Evolutionary conservation across 2,888 invertebrate genomes (phyloP), one percentile per base, ranked within the genome.

Genomic region (Ophion ventricosus): DNA sequence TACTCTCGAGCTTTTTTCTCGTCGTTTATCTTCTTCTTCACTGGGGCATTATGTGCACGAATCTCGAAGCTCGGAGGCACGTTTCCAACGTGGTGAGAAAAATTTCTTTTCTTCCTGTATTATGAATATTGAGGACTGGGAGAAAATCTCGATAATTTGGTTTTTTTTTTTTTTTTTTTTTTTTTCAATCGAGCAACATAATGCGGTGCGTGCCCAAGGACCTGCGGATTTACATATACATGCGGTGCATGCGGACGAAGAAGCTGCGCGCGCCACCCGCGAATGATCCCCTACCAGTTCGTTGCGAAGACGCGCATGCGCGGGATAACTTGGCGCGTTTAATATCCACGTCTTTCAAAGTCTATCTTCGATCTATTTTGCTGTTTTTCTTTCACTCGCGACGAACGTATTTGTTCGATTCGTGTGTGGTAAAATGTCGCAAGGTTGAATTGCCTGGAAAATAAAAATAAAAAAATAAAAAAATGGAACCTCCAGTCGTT

Each of bases 41-140:
- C 91, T 95, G 95, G 95, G 95, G 94, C 82, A 91, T 95, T 69
- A 92, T 95, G 89, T 96, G 95, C 90, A 94, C 94, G 40, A 95
- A 95, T 91, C 92, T 95, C 70, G 94, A 95, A 89, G 94, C 95
- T n/a, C 94, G 94, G 92, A 93, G 94, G 75, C 94, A 95, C 90
- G 94, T 95, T 81, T 94, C 94, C 85, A 93, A 93, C 89, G 93
- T 95, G 93, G 95, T 95, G 93, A 95, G 95, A 17, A 49, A 4
- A 17, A n/a, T 25, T 70, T 54, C 5, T 57, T 66, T 66, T 59
- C 43, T 75, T 49, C 25, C 67, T 25, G 29, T n/a, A 25, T 20
- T 14, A 20, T 56, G 29, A 2, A 56, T 57, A 20, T 66, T 8
- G 25, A 26, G 25, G 17, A 54, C 4, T 17, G 14, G 0, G 49